Base-by-base conservation (phyloP, 23 tunicate species). In the Phallusia fumigata region DNA sequence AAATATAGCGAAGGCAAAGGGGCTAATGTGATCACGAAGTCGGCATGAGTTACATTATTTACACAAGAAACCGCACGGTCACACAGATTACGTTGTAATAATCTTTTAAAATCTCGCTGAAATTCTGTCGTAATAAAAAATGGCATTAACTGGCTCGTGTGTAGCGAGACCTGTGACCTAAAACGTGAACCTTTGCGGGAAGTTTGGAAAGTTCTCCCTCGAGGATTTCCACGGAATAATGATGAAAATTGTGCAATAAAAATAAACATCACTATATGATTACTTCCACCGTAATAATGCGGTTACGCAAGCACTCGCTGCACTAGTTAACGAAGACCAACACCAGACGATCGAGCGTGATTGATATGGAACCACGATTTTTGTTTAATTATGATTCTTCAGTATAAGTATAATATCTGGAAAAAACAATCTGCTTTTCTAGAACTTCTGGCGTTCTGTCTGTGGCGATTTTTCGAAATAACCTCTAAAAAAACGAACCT, bases 181-280 rank as follows among this genome's bases (percentile, higher is more conserved):
- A 22, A 58, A 13, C 18, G 58, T 51, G 58, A n/a, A 51, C 58
- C 58, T 51, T 18, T 51, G 18, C 28, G 28, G 69, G 69, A 21
- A 58, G 69, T 58, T 21, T 24, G 28, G 28, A 24, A 58, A 58
- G 69, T 58, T 58, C 69, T 58, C 69, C 69, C 69, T 58, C 28
- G 28, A 58, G 16, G 69, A 58, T 58, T 58, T 58, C 69, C 3
- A 58, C 69, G 69, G 69, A 58, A 24, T 58, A 58, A 58, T 58
- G 69, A 58, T 58, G 69, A 58, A 58, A 58, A 58, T 58, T 58
- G 69, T 58, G 69, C 69, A 21, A 58, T 24, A 58, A 58, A 58
- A 58, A 58, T 58, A 58, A 58, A 58, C 69, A 58, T 58, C 10
- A 24, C 28, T 22, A 58, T 58, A 58, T 58, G 28, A 58, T 58